Base-by-base conservation (phyloP, 2,797 vertebrate genomes). In the Botia kubotai region DNA sequence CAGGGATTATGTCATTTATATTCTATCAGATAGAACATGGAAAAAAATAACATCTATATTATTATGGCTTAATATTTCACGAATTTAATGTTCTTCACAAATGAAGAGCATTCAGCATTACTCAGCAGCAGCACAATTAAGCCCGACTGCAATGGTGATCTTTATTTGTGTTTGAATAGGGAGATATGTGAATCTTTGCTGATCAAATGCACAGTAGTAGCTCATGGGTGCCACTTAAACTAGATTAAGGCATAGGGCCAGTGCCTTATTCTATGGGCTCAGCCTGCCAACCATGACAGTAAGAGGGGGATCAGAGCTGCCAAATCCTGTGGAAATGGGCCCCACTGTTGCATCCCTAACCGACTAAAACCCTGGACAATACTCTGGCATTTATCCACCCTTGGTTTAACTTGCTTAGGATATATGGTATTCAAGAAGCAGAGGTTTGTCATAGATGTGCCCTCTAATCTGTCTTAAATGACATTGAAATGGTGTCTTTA, bases 301-400 rank as follows among this genome's bases (percentile, higher is more conserved):
- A 11, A 79, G 60, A 83, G 55, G 71, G 46, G 65, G 66, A 85
- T 85, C 69, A 84, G 50, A 66, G 69, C 79, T 62, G 72, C 16
- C 63, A 82, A 82, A 85, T 80, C 81, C 86, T 26, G 66, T 69
- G 53, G 52, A 80, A 84, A 77, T 77, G 67, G 72, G 29, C 46
- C 50, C 16, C 36, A 21, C 53, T 63, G 58, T 80, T 76, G 72
- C 43, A 63, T 71, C 52, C n/a, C n/a, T n/a, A n/a, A n/a, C n/a
- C n/a, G n/a, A n/a, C n/a, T n/a, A n/a, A n/a, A n/a, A n/a, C n/a
- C 80, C 63, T 74, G 63, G 80, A 82, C 75, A 79, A 82, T 80
- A 29, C 2, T 75, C 72, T 58, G 39, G 62, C 52, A 10, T 71
- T 83, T 83, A 82, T 83, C 73, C 72, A 21, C 53, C 60, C 33